Base-by-base conservation (phyloP, 92 coral and sea anemone genomes). In the Parazoanthus atlanticus region DNA sequence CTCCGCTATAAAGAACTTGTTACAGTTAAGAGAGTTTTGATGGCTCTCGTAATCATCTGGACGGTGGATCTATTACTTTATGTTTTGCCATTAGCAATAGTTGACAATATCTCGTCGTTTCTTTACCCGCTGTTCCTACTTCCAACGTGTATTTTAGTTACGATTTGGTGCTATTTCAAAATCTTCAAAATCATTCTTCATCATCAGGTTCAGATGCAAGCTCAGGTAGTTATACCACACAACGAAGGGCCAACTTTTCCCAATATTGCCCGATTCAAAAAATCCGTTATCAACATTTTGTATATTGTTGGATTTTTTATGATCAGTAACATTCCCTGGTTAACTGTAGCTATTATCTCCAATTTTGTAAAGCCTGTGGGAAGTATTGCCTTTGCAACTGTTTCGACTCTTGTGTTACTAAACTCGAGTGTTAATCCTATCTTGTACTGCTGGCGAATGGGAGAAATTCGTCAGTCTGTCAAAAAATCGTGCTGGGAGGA, bases 381-480 rank as follows among this genome's bases (percentile, higher is more conserved):
- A 28, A n/a, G 77, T 73, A 30, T 16, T 30, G 77, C 77, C 32
- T 73, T 28, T 29, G 77, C 43, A 73, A 32, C 32, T 73, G 77
- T 73, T 73, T 9, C 6, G 19, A 73, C 41, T n/a, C 15, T 73
- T 73, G 77, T 73, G 5, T 73, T n/a, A 2, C 32, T 73, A 0
- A 73, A 73, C 77, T 73, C 77, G 3, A 31, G 77, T 73, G 77
- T 73, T 73, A 73, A 73, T 31, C 77, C 77, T 73, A 12, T 73
- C 77, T 73, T 73, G 38, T 73, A 73, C 43, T 73, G 77, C 38
- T 73, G 77, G 77, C 33, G 77, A 73, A 73, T 73, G 77, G 77
- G 38, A 32, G 77, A 73, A 73, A 73, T 73, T 73, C 77, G 77
- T 30, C 33, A 73, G 19, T 15, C 34, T 73, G 6, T 73, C 15